Evolutionary conservation across 2,888 invertebrate species (phyloP).

Genomic region (Tinea pellionella): DNA sequence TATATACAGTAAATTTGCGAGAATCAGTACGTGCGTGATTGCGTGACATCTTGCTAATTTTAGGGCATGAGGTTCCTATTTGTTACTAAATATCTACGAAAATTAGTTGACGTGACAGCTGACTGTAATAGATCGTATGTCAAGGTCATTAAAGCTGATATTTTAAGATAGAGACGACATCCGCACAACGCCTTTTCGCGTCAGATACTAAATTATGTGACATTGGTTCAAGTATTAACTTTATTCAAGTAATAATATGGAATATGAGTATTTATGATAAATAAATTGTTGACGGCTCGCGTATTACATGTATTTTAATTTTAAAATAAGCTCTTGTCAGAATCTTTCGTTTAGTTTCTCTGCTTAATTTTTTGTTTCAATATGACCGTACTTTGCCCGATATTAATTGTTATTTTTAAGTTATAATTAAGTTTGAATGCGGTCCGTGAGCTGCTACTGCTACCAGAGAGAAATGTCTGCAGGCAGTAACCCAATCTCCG

Average conservation of each 20-base stretch:
- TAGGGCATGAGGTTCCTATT: background rate
- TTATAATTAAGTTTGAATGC: too few relatives aligned
- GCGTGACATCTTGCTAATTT: constrained; percentile 13
- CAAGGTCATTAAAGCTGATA: constrained; percentile 3
- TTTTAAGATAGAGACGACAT: background rate
- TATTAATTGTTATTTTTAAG: too few relatives aligned
- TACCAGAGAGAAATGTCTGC: too few relatives aligned
- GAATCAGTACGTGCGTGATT: constrained; percentile 12
- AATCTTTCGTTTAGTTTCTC: too few relatives aligned
- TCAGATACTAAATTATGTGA: background rate
- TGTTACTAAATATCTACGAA: constrained; percentile 6
- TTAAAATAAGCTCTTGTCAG: too few relatives aligned
- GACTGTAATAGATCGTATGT: constrained; percentile 5
- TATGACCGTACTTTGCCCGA: too few relatives aligned
- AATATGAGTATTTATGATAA: background rate
- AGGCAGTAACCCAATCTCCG: too few relatives aligned
- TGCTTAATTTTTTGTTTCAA: too few relatives aligned
- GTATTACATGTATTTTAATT: too few relatives aligned
- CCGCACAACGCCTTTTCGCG: background rate
- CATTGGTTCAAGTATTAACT: background rate
- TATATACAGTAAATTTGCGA: background rate
- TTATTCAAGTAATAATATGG: background rate
- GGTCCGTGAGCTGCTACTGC: too few relatives aligned
- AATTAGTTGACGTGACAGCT: constrained; percentile 10
- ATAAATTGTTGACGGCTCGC: too few relatives aligned